These are phyloP conservation scores for Dioctria rufipes DNA, from an alignment of 2,888 invertebrate species.

Conservation along the genomic window DNA sequence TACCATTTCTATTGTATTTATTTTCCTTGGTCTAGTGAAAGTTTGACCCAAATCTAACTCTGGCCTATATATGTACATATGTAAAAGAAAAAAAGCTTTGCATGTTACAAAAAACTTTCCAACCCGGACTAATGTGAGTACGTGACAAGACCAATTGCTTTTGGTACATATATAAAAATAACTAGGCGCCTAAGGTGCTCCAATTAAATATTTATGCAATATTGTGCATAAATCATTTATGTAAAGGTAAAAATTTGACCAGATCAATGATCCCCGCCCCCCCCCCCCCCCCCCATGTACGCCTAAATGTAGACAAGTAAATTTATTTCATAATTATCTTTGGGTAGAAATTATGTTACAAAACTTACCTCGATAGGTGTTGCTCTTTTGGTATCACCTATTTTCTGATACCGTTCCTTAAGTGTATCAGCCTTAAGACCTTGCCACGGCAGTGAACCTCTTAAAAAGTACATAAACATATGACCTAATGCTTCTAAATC, in stretches of 20 bases:
- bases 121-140: background rate
- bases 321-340: too few relatives aligned
- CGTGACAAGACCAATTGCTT: background rate
- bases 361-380: constrained; percentile 92
- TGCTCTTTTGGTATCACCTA: constrained; percentile 99
- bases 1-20: background rate
- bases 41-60: constrained; percentile 39
- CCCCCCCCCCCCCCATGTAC: too few relatives aligned
- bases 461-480: constrained; percentile 99
- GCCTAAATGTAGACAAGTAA: too few relatives aligned
- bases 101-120: background rate
- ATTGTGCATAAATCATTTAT: background rate
- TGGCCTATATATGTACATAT: background rate
- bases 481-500: constrained; percentile 99
- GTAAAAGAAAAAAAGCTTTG: constrained; percentile 1
- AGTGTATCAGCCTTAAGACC: constrained; percentile 99
- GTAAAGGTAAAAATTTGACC: background rate
- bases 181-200: background rate
- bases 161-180: too few relatives aligned
- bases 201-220: background rate
- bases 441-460: constrained; percentile 99
- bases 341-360: too few relatives aligned
- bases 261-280: background rate
- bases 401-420: constrained; percentile 99
- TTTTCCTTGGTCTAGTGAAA: constrained; percentile 22